These are phyloP conservation scores for Tympanuchus pallidicinctus DNA, from an alignment of 2,113 vertebrate species.

Conservation along the genomic window DNA sequence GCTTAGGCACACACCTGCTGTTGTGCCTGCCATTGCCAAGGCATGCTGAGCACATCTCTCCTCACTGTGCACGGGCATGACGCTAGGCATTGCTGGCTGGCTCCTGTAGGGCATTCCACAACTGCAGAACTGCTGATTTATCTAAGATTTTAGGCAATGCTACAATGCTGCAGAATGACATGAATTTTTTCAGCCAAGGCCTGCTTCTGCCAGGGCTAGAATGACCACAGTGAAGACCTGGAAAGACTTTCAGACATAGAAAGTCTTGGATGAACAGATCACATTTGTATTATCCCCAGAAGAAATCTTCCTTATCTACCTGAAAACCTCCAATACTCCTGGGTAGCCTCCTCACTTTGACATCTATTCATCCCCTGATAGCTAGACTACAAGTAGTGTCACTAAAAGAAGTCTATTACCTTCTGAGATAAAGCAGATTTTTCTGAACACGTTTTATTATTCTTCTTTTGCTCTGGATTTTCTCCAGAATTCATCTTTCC, in stretches of 20 bases:
- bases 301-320: neutral
- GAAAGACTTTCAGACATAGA: neutral
- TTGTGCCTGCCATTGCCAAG: rapidly evolving
- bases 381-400: neutral
- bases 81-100: neutral
- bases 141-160: neutral
- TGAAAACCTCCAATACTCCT: neutral
- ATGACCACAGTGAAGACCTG: neutral
- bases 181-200: neutral
- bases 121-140: neutral
- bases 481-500: neutral
- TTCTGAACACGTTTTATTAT: neutral
- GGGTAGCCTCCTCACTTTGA: neutral
- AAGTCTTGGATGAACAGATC: neutral
- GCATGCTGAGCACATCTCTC: neutral
- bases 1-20: neutral
- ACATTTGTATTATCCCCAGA: neutral
- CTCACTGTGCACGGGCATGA: rapidly evolving
- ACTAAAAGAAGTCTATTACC: neutral
- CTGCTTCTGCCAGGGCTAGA: neutral
- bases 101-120: too few relatives aligned
- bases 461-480: neutral
- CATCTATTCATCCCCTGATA: neutral
- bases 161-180: neutral
- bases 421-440: neutral